Conservation (phyloP, 1,140 invertebrate species). For the Frieseomelitta varia region DNA sequence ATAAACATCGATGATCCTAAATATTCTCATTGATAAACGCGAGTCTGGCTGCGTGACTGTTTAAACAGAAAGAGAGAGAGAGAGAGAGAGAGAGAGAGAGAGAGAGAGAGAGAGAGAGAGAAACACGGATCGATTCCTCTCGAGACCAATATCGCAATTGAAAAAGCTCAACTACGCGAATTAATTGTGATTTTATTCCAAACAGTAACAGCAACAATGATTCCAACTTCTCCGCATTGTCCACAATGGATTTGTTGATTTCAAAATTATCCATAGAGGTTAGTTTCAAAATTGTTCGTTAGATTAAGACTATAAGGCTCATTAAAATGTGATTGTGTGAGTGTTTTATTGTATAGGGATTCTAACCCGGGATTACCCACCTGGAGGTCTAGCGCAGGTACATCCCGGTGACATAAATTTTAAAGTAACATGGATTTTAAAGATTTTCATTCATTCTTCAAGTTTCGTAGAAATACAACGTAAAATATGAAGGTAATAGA, state of each 20-base stretch:
- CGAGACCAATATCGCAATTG: too few relatives aligned
- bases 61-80: background rate
- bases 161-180: background rate
- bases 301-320: too few relatives aligned
- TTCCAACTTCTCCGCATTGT: background rate
- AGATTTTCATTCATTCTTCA: background rate
- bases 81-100: background rate
- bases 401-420: too few relatives aligned
- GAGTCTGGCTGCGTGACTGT: constrained; percentile 9
- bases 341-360: too few relatives aligned
- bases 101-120: background rate
- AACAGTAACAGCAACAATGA: background rate
- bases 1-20: constrained; percentile 52
- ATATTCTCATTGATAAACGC: constrained; percentile 44
- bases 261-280: background rate
- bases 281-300: too few relatives aligned
- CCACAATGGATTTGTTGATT: background rate
- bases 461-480: background rate
- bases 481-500: background rate
- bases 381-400: too few relatives aligned
- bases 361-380: too few relatives aligned
- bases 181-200: background rate
- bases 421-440: background rate
- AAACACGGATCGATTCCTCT: background rate
- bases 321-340: too few relatives aligned